Evolutionary conservation across 2,888 invertebrate genomes (phyloP), one percentile per base, ranked within the genome.

Genomic region (Conomelus anceps): DNA sequence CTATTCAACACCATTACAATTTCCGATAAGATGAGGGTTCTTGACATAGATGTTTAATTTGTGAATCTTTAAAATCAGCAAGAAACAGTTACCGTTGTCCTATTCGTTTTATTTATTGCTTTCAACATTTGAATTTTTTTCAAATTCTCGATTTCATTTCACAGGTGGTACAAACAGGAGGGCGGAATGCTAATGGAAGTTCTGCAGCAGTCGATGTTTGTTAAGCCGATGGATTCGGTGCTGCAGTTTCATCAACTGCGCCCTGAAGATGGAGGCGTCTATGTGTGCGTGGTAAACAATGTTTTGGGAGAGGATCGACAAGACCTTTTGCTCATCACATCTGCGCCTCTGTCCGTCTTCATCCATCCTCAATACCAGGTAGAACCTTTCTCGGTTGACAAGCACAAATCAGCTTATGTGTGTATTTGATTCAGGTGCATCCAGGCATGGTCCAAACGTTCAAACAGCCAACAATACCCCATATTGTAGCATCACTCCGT

Each of bases 241-340:
- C 94, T 98, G 91, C 95, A 96, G 91, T 95, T 98, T 91, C 95
- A 96, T 89, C 95, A 96, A 90, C 95, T 96, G 86, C 96, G 96
- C 92, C 94, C 96, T 24, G 94, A 95, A 89, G 98, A 98, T 93
- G 95, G 96, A 22, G 98, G 98, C 22, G 94, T 96, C 91, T 98
- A 98, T 95, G 96, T 96, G 90, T 98, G 98, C 93, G 95, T 96
- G 91, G 97, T 96, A n/a, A 96, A 96, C 92, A 98, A 98, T 94
- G 95, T 96, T 90, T 96, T 97, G 92, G 96, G 96, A 23, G 96
- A 96, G 92, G 95, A 96, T 92, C 95, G 96, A 85, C 94, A 96
- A 91, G 95, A 97, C 92, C 95, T 97, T 90, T 95, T 95, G 91
- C 94, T 98, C 89, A 95, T 95, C 88, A 96, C 97, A 88, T 95